A percentile compares a stretch with the other conserved stretches of the same genome.
phyloP scores from a whole-genome alignment of 2,797 vertebrate genomes.

The Epinephelus malabaricus region DNA sequence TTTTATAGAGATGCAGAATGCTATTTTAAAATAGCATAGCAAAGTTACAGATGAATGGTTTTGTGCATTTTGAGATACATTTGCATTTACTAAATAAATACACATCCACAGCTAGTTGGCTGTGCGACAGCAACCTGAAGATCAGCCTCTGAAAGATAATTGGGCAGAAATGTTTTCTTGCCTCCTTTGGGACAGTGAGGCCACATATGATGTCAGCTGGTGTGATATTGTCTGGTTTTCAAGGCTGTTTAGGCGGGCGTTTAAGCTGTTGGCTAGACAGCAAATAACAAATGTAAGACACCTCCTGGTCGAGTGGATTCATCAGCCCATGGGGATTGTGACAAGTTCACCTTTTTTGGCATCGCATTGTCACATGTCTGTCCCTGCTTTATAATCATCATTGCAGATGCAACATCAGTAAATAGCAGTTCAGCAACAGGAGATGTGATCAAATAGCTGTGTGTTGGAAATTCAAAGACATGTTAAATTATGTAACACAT shows the following conservation, averaged over 20 bases:
- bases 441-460: constrained; percentile 2
- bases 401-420: not conserved
- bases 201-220: not conserved
- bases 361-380: not conserved
- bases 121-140: constrained; percentile 1
- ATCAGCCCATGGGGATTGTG: not conserved
- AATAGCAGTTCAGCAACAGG: not conserved
- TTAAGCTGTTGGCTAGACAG: constrained; percentile 22
- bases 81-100: not conserved
- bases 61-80: not conserved
- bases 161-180: not conserved
- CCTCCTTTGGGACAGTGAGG: not conserved
- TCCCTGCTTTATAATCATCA: not conserved
- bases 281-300: constrained; percentile 10
- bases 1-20: not conserved
- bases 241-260: constrained; percentile 11
- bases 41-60: not conserved
- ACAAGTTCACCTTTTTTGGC: not conserved
- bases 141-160: not conserved
- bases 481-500: constrained; percentile 13
- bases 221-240: constrained; percentile 24
- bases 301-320: not conserved
- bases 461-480: not conserved
- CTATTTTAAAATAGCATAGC: constrained; percentile 3
- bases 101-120: not conserved